phyloP scores from a whole-genome alignment of 2,888 invertebrate genomes.

The Cerceris rybyensis region DNA sequence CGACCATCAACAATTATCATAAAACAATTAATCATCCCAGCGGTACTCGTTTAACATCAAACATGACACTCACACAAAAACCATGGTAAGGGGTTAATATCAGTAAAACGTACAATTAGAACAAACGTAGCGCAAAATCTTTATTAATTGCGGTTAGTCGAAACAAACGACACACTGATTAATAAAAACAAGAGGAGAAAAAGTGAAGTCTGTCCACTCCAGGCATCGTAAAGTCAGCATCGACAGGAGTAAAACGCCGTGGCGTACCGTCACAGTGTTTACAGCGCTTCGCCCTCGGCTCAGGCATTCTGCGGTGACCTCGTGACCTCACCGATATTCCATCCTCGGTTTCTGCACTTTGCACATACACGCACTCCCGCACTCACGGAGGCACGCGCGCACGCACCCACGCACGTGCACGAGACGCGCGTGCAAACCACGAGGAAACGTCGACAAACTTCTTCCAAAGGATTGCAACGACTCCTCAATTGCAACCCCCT shows the following conservation, averaged over 20 bases:
- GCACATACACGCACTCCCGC: constrained; percentile 52
- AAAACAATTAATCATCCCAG: no score
- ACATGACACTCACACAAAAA: background rate
- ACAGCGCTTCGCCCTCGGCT: constrained; percentile 95
- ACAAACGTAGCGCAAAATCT: constrained; percentile 19
- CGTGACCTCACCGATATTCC: constrained; percentile 81
- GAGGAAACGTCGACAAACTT: constrained; percentile 3
- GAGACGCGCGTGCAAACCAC: constrained; percentile 44
- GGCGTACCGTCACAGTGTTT: constrained; percentile 94
- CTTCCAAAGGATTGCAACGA: background rate
- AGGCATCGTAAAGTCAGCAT: constrained; percentile 13
- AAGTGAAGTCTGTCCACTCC: background rate
- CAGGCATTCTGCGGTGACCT: constrained; percentile 84
- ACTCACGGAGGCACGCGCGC: constrained; percentile 51
- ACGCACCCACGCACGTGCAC: constrained; percentile 45
- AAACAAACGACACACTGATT: background rate
- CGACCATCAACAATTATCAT: no score
- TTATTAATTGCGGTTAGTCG: constrained; percentile 52
- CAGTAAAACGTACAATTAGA: constrained; percentile 19
- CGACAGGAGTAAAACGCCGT: constrained; percentile 31
- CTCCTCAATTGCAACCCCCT: background rate
- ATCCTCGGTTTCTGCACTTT: constrained; percentile 75
- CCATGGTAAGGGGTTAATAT: constrained; percentile 38
- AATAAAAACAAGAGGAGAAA: background rate
- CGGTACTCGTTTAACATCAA: background rate